Evolutionary conservation across 2,113 vertebrate species (phyloP).

Genomic region (Centropus bengalensis): DNA sequence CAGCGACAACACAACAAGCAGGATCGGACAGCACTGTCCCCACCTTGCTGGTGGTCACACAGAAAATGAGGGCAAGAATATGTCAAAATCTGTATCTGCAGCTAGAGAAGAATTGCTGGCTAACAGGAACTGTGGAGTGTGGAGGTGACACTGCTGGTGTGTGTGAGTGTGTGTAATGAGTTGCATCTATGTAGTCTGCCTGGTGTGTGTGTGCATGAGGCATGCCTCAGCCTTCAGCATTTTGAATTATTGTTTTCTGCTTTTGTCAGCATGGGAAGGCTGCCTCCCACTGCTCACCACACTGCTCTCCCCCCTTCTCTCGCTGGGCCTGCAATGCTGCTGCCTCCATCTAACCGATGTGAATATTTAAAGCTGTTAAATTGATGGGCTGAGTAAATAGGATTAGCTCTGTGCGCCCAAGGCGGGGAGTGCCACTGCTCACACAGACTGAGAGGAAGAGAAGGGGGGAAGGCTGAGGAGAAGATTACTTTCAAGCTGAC

Average conservation of each 20-base stretch:
- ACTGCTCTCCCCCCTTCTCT: neutral
- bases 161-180: neutral
- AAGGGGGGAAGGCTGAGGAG: slow-evolving; percentile 68
- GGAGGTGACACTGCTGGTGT: neutral
- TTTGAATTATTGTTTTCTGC: neutral
- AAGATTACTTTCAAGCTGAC: slow-evolving; percentile 62
- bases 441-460: slow-evolving; percentile 70
- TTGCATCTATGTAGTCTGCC: neutral
- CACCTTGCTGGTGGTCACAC: rapidly evolving
- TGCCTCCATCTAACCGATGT: slow-evolving; percentile 69
- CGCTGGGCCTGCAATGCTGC: neutral
- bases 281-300: slow-evolving; percentile 34
- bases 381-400: slow-evolving; percentile 81
- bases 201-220: neutral
- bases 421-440: slow-evolving; percentile 61
- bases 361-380: slow-evolving; percentile 88
- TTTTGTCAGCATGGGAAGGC: slow-evolving; percentile 45
- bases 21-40: neutral
- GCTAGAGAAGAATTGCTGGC: neutral
- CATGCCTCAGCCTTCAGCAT: neutral
- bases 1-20: rapidly evolving
- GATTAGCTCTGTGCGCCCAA: slow-evolving; percentile 78
- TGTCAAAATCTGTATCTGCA: neutral
- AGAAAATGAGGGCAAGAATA: neutral
- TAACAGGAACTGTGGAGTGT: neutral